These are phyloP conservation scores for Ailuropoda melanoleuca DNA, from an alignment of 2,113 vertebrate genomes.

Conservation along the genomic window DNA sequence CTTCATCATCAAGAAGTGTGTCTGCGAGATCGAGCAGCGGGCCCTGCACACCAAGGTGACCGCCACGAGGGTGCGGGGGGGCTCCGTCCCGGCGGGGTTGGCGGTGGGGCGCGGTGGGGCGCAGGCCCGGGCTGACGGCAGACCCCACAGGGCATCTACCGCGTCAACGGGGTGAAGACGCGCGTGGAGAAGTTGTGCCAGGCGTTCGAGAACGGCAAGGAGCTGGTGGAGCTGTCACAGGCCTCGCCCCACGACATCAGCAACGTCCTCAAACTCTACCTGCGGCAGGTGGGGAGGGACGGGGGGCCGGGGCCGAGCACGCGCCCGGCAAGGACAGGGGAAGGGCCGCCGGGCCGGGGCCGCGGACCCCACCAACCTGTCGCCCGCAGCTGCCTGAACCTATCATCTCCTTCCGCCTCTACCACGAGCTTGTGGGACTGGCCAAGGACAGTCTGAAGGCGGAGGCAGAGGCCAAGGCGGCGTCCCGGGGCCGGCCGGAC, in stretches of 20 bases:
- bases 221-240: conserved; percentile 96
- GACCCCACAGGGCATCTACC: conserved; percentile 93
- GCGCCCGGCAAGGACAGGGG: rapidly evolving
- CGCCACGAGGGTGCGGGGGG: rapidly evolving
- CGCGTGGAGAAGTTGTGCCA: conserved; percentile 98
- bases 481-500: conserved; percentile 74
- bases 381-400: conserved; percentile 92
- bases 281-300: conserved; percentile 90
- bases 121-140: rapidly evolving
- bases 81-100: rapidly evolving
- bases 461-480: conserved; percentile 78
- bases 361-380: rapidly evolving
- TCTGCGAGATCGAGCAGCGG: conserved; percentile 93
- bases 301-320: rapidly evolving
- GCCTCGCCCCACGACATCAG: conserved; percentile 96
- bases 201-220: conserved; percentile 96
- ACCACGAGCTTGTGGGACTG: conserved; percentile 95
- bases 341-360: rapidly evolving
- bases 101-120: rapidly evolving
- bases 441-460: conserved; percentile 95
- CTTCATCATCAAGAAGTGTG: conserved; percentile 94
- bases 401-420: conserved; percentile 92
- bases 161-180: conserved; percentile 96
- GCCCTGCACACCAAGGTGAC: conserved; percentile 94
- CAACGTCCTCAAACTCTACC: conserved; percentile 98